Percentiles rank a stretch among this genome's conserved stretches.
These are phyloP conservation scores for Cyclina sinensis DNA, from an alignment of 1,140 invertebrate genomes.

Conservation along the genomic window DNA sequence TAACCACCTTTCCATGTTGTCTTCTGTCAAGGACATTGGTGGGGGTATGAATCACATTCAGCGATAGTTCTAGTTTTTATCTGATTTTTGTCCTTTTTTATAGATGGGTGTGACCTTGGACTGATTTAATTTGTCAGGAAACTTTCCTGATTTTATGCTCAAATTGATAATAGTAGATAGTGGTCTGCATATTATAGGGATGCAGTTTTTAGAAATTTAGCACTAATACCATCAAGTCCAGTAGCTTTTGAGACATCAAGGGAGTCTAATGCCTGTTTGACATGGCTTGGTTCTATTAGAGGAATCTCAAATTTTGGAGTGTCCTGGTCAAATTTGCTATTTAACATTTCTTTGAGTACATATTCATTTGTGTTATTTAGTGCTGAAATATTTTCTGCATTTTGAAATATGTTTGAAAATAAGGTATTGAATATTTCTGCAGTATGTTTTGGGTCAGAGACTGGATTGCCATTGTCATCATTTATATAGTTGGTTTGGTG, in stretches of 20 bases:
- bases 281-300: background rate
- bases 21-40: no score
- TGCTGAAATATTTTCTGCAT: background rate
- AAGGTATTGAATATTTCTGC: background rate
- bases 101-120: background rate
- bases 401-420: background rate
- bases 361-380: background rate
- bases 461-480: background rate
- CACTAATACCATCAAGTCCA: background rate
- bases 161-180: background rate
- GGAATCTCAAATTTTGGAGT: background rate
- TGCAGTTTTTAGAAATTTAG: background rate
- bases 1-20: no score
- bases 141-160: background rate
- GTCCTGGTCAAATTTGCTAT: background rate
- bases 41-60: no score
- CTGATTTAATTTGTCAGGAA: background rate
- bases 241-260: background rate
- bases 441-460: background rate
- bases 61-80: no score
- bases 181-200: background rate
- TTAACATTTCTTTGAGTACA: background rate
- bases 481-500: background rate
- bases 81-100: background rate
- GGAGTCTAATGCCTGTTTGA: background rate